Evolutionary conservation across 2,797 vertebrate species (phyloP).

Genomic region (Myiothlypis coronata): DNA sequence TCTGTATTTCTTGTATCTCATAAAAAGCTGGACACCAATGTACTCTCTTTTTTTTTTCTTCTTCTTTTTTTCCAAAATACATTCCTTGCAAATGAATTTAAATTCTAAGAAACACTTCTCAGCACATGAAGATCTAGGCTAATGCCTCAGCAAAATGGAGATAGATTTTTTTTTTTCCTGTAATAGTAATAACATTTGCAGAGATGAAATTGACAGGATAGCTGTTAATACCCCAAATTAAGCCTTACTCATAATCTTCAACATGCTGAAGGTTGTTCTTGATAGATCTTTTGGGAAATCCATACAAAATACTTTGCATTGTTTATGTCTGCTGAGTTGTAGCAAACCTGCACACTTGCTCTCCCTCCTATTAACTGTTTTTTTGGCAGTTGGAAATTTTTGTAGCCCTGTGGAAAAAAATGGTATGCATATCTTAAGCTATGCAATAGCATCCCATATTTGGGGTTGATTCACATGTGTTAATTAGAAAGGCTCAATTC

Average conservation of each 20-base stretch:
- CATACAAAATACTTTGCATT: background rate
- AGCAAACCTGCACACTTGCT: background rate
- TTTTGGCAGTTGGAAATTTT: background rate
- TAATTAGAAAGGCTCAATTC: background rate
- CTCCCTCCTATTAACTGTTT: background rate
- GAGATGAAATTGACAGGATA: conserved; percentile 48
- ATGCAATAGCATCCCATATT: background rate
- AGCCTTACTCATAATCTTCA: conserved; percentile 18
- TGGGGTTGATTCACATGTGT: background rate
- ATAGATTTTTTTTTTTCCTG: background rate
- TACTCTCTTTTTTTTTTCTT: background rate
- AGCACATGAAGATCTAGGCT: background rate
- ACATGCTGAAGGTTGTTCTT: background rate
- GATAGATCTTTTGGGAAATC: background rate
- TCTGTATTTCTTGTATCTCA: background rate
- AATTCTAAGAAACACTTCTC: conserved; percentile 27
- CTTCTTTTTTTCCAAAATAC: background rate
- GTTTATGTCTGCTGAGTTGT: background rate
- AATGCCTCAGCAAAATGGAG: conserved; percentile 14
- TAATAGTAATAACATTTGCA: conserved; percentile 47
- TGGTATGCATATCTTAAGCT: background rate
- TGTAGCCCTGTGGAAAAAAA: background rate
- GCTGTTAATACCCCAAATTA: conserved; percentile 43
- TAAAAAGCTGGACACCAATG: background rate
- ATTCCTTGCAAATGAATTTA: conserved; percentile 36